Evolutionary conservation across 2,797 vertebrate genomes (phyloP).

Genomic region (Poecilia gillii): DNA sequence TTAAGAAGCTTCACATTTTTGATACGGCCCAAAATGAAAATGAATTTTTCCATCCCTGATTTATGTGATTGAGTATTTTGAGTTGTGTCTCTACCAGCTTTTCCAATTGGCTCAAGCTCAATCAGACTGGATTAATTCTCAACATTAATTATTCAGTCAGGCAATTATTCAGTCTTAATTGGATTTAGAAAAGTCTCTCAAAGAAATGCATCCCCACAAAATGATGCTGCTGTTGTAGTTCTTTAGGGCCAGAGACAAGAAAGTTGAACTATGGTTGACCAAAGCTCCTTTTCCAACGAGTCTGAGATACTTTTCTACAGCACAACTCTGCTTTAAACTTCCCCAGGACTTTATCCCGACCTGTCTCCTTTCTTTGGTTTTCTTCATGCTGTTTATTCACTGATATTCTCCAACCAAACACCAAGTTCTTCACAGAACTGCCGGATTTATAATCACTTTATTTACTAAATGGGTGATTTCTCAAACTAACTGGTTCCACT

Average conservation of each 20-base stretch:
- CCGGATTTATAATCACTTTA: neutral
- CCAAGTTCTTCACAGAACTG: neutral
- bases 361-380: neutral
- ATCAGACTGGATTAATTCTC: neutral
- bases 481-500: neutral
- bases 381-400: neutral
- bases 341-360: neutral
- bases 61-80: neutral
- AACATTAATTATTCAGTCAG: neutral
- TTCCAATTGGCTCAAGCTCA: neutral
- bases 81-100: neutral
- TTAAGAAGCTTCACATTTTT: too few relatives aligned
- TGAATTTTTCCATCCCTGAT: too few relatives aligned
- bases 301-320: neutral
- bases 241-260: neutral
- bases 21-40: too few relatives aligned
- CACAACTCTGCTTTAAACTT: neutral
- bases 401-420: neutral
- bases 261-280: neutral
- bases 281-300: neutral
- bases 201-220: neutral
- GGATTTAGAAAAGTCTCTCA: neutral
- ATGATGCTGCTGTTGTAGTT: neutral
- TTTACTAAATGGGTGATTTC: neutral
- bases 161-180: neutral